Base-by-base conservation (phyloP, 2,797 vertebrate genomes). In the Syngnathus acus region DNA sequence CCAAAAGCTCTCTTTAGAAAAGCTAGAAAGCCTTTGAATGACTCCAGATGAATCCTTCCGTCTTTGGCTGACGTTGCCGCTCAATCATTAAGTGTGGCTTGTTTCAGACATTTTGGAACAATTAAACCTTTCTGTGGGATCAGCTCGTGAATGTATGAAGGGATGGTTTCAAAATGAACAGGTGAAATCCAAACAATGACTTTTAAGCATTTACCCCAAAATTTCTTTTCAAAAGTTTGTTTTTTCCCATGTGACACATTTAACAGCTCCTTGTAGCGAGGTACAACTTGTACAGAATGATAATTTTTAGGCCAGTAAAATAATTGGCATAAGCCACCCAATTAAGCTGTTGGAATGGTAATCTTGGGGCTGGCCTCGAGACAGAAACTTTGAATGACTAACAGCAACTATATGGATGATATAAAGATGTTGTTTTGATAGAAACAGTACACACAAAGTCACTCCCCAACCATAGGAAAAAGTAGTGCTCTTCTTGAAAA, bases 61-160 rank as follows among this genome's bases (percentile, higher is more conserved):
- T 45, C 9, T 73, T 77, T 76, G 74, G 69, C 72, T 66, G 62
- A 72, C 57, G 64, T 63, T 65, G 68, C 59, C 75, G 80, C 76
- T 82, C 76, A 84, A 72, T 83, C 82, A 82, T 79, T 76, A 67
- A 64, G 67, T 80, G 62, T 65, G 69, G 59, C 71, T 71, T 59
- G 61, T 65, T 79, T 51, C 68, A 68, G 68, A 71, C 68, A 72
- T 78, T 85, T 83, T 66, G 74, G 67, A 87, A 80, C 70, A 85
- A 80, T 82, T 78, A 78, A 77, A 75, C 61, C 75, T 76, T 80
- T 84, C 68, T n/a, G 48, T 65, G 70, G 67, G 64, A 75, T 78
- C 62, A 69, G 72, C 59, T 23, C 9, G 67, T 77, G 72, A 69
- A 32, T 32, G 32, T 4, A 32, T 32, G 32, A 32, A 55, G 6